Evolutionary conservation across 2,113 vertebrate species (phyloP).

Genomic region (Nerophis lumbriciformis): DNA sequence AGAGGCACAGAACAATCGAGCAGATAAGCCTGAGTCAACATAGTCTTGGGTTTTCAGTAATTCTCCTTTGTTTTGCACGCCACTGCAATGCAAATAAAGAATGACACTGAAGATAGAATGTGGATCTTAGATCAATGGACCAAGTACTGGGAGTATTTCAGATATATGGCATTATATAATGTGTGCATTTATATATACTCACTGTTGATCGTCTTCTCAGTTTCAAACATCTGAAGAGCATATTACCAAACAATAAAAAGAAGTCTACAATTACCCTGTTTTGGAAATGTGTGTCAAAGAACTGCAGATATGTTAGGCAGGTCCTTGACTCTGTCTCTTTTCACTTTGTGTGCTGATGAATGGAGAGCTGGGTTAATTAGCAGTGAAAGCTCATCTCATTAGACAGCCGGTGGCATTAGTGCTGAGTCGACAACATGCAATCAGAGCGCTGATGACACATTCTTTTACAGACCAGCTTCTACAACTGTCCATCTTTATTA

Average conservation of each 20-base stretch:
- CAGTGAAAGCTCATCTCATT: slow-evolving; percentile 60
- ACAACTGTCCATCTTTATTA: slow-evolving; percentile 25
- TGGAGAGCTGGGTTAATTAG: slow-evolving; percentile 53
- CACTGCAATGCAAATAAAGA: slow-evolving; percentile 6
- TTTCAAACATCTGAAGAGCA: not conserved
- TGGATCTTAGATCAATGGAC: not conserved
- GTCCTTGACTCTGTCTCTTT: slow-evolving; percentile 30
- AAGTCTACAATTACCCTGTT: not conserved
- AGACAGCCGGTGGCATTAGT: slow-evolving; percentile 51
- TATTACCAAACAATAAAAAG: not conserved
- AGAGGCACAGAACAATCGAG: slow-evolving; percentile 1
- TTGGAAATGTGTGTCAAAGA: not conserved
- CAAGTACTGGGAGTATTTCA: not conserved
- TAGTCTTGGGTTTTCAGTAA: not conserved
- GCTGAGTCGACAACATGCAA: slow-evolving; percentile 45
- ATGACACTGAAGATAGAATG: not conserved
- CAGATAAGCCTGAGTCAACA: not conserved
- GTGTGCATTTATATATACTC: no score
- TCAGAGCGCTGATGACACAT: slow-evolving; percentile 54
- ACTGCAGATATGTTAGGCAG: slow-evolving; percentile 7
- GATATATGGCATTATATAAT: no score
- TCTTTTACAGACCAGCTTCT: slow-evolving; percentile 48
- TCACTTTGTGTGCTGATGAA: slow-evolving; percentile 47
- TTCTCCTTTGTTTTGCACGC: slow-evolving; percentile 1
- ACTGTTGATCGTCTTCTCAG: not conserved